Conservation (phyloP, 2,113 vertebrate genomes). For the Corythoichthys haematopterus region DNA sequence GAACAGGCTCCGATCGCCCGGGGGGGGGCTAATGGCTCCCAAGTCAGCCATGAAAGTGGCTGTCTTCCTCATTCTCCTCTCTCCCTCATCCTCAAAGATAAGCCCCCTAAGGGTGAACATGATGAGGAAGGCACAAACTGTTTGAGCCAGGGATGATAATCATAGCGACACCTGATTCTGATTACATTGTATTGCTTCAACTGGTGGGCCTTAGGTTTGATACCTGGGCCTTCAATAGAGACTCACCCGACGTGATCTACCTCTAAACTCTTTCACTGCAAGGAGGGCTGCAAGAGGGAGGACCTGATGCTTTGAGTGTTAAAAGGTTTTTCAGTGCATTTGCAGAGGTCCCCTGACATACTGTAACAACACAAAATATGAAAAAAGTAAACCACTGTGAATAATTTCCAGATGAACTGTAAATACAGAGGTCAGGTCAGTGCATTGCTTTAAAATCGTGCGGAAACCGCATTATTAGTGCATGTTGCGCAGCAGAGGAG, state of each 20-base stretch:
- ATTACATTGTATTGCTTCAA: neutral
- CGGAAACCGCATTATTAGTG: no score
- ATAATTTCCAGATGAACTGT: neutral
- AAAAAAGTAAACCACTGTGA: neutral
- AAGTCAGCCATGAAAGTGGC: conserved; percentile 66
- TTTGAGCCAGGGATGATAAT: conserved; percentile 20
- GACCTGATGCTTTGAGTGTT: no score
- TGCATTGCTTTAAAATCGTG: no score
- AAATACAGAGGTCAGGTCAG: no score
- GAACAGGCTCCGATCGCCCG: conserved; percentile 44
- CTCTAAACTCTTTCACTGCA: no score
- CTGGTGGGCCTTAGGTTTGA: neutral
- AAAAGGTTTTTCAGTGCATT: no score
- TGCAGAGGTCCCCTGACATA: no score
- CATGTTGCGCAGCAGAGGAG: no score
- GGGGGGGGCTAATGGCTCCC: conserved; percentile 62
- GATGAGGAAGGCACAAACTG: neutral
- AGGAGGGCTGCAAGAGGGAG: no score
- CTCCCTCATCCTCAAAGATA: conserved; percentile 50
- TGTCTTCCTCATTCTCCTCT: conserved; percentile 63
- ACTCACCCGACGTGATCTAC: no score
- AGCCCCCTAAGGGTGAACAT: conserved; percentile 26
- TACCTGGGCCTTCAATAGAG: neutral
- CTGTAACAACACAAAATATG: neutral
- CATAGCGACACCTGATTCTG: conserved; percentile 19